Percentiles rank a stretch among this genome's conserved stretches.
Conservation (phyloP, 2,113 vertebrate species). For the Otocyon megalotis region DNA sequence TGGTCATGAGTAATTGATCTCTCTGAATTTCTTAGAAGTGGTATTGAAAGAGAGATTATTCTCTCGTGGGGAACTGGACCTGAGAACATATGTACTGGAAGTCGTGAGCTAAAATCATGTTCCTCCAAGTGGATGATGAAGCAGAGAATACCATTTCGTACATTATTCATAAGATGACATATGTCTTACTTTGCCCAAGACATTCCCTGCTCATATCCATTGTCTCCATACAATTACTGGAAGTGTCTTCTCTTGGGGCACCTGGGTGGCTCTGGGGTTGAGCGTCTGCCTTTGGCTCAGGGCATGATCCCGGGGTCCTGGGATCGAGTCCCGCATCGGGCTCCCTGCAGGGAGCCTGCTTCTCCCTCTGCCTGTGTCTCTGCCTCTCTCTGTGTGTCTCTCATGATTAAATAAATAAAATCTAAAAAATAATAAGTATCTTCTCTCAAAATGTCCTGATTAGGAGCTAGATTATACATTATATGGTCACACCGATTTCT, state of each 20-base stretch:
- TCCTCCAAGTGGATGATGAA: not conserved
- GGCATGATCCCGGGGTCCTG: too few species aligned
- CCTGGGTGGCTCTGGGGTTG: too few species aligned
- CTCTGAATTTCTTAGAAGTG: not conserved
- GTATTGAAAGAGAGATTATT: slow-evolving; percentile 38
- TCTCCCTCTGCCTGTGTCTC: too few species aligned
- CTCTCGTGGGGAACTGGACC: not conserved
- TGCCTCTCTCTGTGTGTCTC: too few species aligned
- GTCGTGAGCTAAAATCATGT: not conserved
- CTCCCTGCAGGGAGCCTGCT: too few species aligned
- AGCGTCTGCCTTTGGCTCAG: too few species aligned
- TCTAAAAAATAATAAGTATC: not conserved
- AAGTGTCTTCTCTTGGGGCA: not conserved
- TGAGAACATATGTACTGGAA: not conserved
- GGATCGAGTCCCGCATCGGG: too few species aligned
- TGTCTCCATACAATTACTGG: not conserved
- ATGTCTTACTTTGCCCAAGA: not conserved
- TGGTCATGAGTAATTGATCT: not conserved
- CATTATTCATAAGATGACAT: not conserved
- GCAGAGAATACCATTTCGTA: not conserved
- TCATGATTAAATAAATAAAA: too few species aligned
- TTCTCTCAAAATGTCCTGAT: slow-evolving; percentile 55
- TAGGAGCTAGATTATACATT: slow-evolving; percentile 30
- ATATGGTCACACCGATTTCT: not conserved
- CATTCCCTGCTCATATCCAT: not conserved